phyloP scores from a whole-genome alignment of 2,888 invertebrate genomes.

The Bellardia pandia region DNA sequence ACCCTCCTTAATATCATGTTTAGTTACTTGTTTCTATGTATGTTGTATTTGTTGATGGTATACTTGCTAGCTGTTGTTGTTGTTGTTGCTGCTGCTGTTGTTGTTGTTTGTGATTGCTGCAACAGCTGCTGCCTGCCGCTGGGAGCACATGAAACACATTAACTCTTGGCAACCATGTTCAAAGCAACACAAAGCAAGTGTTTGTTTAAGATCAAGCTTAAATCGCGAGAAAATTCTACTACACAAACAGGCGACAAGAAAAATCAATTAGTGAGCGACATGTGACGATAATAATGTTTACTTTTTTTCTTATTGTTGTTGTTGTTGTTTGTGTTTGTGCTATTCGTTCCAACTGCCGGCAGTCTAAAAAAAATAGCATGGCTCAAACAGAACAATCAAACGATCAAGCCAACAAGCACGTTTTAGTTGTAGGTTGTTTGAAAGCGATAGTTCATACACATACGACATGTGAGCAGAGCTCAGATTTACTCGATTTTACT shows the following conservation, averaged over 20 bases:
- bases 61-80: conserved; percentile 21
- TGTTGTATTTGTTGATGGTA: conserved; percentile 55
- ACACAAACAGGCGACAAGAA: conserved; percentile 83
- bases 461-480: too few relatives aligned
- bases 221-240: conserved; percentile 68
- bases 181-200: conserved; percentile 66
- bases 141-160: conserved; percentile 22
- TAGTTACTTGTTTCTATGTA: conserved; percentile 43
- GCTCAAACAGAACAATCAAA: conserved; percentile 67
- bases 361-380: conserved; percentile 26
- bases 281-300: conserved; percentile 83
- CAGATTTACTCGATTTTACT: too few relatives aligned
- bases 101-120: conserved; percentile 4
- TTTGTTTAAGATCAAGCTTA: conserved; percentile 62
- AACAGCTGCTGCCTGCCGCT: not conserved
- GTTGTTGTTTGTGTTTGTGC: too few relatives aligned
- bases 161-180: conserved; percentile 39
- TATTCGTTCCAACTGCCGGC: conserved; percentile 50
- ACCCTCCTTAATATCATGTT: conserved; percentile 62
- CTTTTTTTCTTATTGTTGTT: conserved; percentile 28
- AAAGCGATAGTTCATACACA: conserved; percentile 62
- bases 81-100: not conserved
- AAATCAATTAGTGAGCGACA: conserved; percentile 85
- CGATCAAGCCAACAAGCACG: conserved; percentile 68
- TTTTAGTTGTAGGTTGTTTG: conserved; percentile 72